phyloP scores from a whole-genome alignment of 2,888 invertebrate genomes.

The Clunio marinus region DNA sequence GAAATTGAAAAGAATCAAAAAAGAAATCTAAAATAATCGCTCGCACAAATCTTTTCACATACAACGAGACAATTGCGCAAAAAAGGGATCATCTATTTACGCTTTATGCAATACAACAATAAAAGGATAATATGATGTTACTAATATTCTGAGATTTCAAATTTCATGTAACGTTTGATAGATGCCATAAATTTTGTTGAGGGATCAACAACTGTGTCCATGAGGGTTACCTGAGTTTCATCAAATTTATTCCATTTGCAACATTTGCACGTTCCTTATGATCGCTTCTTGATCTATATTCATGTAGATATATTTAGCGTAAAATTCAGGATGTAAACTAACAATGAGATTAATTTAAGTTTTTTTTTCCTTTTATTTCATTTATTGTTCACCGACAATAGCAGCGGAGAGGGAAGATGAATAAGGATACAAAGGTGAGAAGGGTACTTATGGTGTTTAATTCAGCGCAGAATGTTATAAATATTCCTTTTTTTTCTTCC shows the following conservation, averaged over 20 bases:
- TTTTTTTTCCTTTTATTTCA: conserved; percentile 7
- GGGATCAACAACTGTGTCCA: conserved; percentile 6
- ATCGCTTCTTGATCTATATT: conserved; percentile 24
- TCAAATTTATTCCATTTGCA: too few species aligned
- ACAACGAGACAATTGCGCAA: conserved; percentile 14
- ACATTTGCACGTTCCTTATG: neutral
- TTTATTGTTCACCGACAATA: neutral
- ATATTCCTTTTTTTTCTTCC: too few species aligned
- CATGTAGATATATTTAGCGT: conserved; percentile 38
- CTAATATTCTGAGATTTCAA: conserved; percentile 31
- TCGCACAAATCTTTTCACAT: neutral
- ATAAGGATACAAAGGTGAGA: conserved; percentile 29
- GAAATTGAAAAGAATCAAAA: neutral
- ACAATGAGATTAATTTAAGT: conserved; percentile 39
- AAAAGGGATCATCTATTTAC: conserved; percentile 39
- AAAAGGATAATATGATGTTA: conserved; percentile 30
- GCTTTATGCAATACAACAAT: conserved; percentile 38
- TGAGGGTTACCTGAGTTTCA: neutral
- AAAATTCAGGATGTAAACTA: conserved; percentile 39
- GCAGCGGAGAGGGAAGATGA: neutral
- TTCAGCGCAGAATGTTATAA: conserved; percentile 22
- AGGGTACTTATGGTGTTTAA: conserved; percentile 18
- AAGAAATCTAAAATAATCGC: neutral
- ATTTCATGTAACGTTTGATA: neutral
- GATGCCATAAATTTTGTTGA: conserved; percentile 13